Base-by-base conservation (phyloP, 2,113 vertebrate species). In the Mola mola region DNA sequence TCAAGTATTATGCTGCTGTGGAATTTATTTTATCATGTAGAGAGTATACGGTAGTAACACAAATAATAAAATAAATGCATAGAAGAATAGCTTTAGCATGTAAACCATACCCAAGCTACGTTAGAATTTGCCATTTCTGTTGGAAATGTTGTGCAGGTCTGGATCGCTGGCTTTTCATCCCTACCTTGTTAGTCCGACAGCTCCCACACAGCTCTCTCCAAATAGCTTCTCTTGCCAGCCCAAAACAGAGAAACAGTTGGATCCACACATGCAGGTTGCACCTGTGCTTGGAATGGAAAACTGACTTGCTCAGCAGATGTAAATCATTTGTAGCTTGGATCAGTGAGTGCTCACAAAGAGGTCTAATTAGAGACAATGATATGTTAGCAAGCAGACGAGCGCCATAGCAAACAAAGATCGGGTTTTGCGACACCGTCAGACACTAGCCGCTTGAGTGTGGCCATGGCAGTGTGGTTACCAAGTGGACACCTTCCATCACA, bases 401-500 rank as follows among this genome's bases (percentile, higher is more conserved):
- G n/a, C n/a, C n/a, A n/a, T n/a, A n/a, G n/a, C n/a, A n/a, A n/a
- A n/a, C n/a, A n/a, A n/a, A n/a, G n/a, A n/a, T n/a, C n/a, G n/a
- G n/a, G n/a, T n/a, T n/a, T n/a, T n/a, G n/a, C n/a, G n/a, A n/a
- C n/a, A n/a, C n/a, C n/a, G n/a, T n/a, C n/a, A n/a, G n/a, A n/a
- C n/a, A n/a, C n/a, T n/a, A n/a, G n/a, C n/a, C n/a, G n/a, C n/a
- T n/a, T 37, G 17, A 61, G 57, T 37, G 56, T 40, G 26, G 61
- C 44, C 21, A 43, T 28, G 47, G 42, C 28, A 47, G 36, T 38
- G 36, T 61, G 56, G 34, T 49, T 69, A 52, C 47, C 13, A 52
- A 57, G 52, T 53, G 49, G 62, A 48, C 66, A 58, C 48, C 73
- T 68, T 77, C 61, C 33, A 51, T 79, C 29, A 43, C 21, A 33